phyloP scores from a whole-genome alignment of 1,140 invertebrate species.

The Drosophila willistoni region DNA sequence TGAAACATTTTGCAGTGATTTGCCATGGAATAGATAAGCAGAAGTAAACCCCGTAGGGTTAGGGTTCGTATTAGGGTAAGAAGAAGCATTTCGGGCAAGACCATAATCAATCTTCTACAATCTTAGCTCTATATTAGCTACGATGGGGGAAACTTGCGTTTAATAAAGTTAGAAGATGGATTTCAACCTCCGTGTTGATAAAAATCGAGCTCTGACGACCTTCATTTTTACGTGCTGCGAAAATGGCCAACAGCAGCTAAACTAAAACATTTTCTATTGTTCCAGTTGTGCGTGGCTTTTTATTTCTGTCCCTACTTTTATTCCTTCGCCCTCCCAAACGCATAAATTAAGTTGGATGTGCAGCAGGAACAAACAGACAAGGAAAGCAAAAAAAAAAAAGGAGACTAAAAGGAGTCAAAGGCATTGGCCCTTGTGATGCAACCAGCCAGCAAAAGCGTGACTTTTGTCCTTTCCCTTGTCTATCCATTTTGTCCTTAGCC shows the following conservation, averaged over 20 bases:
- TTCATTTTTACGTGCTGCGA: conserved; percentile 67
- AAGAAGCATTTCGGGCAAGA: not conserved
- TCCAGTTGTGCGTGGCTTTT: not conserved
- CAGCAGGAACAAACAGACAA: not conserved
- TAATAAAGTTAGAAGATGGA: conserved; percentile 49
- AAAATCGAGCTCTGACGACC: conserved; percentile 52
- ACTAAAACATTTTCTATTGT: conserved; percentile 7
- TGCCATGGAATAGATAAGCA: not conserved
- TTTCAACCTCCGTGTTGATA: conserved; percentile 19
- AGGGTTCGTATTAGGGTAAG: too few relatives aligned
- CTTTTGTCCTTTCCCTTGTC: conserved; percentile 38
- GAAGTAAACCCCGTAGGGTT: not conserved
- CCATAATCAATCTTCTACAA: not conserved
- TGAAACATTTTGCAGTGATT: conserved; percentile 61
- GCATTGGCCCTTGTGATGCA: conserved; percentile 50
- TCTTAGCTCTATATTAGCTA: not conserved
- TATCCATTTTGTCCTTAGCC: conserved; percentile 35
- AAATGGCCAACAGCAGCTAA: conserved; percentile 51
- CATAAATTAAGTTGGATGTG: conserved; percentile 67
- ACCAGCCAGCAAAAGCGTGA: conserved; percentile 40
- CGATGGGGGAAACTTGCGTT: not conserved
- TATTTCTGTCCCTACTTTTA: not conserved
- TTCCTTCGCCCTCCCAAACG: conserved; percentile 16
- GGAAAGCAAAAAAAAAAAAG: not conserved
- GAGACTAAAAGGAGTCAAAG: conserved; percentile 16